Base-by-base conservation (phyloP, 2,797 vertebrate species). In the Xiphophorus birchmanni region DNA sequence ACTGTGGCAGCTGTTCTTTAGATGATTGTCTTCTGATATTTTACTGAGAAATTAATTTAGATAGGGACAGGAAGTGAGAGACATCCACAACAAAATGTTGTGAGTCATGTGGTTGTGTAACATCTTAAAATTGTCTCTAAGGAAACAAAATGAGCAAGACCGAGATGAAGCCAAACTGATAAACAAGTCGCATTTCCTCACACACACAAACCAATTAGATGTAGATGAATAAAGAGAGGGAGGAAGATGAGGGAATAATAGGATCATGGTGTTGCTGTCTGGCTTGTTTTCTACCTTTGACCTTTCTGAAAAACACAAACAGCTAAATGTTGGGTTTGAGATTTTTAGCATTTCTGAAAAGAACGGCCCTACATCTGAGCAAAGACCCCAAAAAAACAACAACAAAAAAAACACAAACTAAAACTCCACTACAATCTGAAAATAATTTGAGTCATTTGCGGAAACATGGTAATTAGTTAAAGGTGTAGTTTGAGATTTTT, bases 91-190 rank as follows among this genome's bases (percentile, higher is more conserved):
- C 45, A 17, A 82, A 79, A 85, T 74, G 84, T 81, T 72, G 84
- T 85, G 78, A 89, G 65, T 86, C 82, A 73, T 48, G 40, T 56
- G 76, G 84, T 83, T 84, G 73, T 50, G 15, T 56, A 47, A 73
- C 71, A 74, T 80, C 42, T 80, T 73, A 54, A 75, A 42, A 76
- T 71, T 72, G 79, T 88, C 80, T 85, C 37, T 60, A 74, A 74
- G 80, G 77, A 79, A 76, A 87, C 35, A 85, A 90, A 78, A 82
- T 76, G 87, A 82, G 77, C 77, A 77, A 76, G 72, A 81, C n/a
- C 45, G 77, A 90, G 78, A 67, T 32, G 47, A 82, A 80, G 75
- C 37, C 54, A 74, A 83, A 77, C 60, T 54, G 86, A 83, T 86
- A 81, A 81, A 81, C 79, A 86, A 84, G 42, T 0, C 73, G 45